These are phyloP conservation scores for Dicyrtoma fusca DNA, from an alignment of 2,888 invertebrate genomes.

Conservation along the genomic window DNA sequence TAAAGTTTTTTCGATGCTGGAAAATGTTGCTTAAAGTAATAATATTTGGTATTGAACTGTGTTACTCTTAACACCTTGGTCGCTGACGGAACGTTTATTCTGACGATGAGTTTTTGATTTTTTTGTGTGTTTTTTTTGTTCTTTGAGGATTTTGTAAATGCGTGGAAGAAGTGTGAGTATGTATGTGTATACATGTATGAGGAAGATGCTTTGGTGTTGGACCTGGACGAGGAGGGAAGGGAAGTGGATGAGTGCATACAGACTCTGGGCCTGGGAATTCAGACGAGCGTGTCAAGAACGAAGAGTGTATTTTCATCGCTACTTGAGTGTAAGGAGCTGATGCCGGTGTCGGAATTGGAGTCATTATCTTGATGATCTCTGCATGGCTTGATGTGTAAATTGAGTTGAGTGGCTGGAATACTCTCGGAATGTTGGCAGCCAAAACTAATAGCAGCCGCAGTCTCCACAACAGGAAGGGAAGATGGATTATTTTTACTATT, in stretches of 20 bases:
- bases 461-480: background rate
- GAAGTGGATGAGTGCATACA: background rate
- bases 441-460: conserved; percentile 16
- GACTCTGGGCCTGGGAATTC: background rate
- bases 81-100: too few species aligned
- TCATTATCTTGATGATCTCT: conserved; percentile 59
- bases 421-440: conserved; percentile 11
- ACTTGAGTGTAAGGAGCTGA: conserved; percentile 62
- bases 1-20: conserved; percentile 2
- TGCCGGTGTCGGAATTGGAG: conserved; percentile 63
- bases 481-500: conserved; percentile 1
- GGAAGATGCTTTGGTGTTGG: background rate
- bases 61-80: too few species aligned
- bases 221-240: background rate
- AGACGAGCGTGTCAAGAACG: conserved; percentile 60
- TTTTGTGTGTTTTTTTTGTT: too few species aligned
- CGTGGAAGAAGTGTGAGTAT: too few species aligned
- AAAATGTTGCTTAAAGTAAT: too few species aligned
- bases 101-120: too few species aligned
- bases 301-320: conserved; percentile 60
- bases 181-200: background rate
- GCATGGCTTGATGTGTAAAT: conserved; percentile 36
- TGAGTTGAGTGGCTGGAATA: conserved; percentile 22
- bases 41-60: too few species aligned
- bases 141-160: too few species aligned